A percentile compares a stretch with the other conserved stretches of the same genome.
Conservation (phyloP, 2,797 vertebrate genomes). For the Pseudocheirus occidentalis region DNA sequence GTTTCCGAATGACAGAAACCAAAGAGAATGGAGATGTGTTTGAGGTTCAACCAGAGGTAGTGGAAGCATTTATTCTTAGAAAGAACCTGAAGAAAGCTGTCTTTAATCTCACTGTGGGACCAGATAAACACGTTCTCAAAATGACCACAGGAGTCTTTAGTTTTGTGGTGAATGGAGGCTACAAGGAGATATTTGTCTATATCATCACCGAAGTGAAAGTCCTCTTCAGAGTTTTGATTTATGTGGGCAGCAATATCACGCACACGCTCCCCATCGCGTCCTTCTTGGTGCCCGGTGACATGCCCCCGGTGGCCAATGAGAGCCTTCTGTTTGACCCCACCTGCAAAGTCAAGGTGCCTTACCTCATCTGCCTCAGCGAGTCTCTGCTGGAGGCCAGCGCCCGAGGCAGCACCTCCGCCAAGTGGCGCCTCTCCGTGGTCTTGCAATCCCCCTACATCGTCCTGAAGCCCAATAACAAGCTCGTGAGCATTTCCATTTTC, state of each 20-base stretch:
- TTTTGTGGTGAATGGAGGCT: slow-evolving; percentile 70
- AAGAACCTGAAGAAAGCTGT: slow-evolving; percentile 37
- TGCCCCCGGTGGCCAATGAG: slow-evolving; percentile 31
- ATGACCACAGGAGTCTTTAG: slow-evolving; percentile 77
- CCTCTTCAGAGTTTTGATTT: slow-evolving; percentile 76
- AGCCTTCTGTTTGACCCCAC: background rate
- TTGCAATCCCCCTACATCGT: slow-evolving; percentile 60
- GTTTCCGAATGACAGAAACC: slow-evolving; percentile 77
- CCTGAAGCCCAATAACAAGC: slow-evolving; percentile 32
- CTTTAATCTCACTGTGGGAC: slow-evolving; percentile 76
- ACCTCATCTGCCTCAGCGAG: slow-evolving; percentile 79
- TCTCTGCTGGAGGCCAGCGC: slow-evolving; percentile 68
- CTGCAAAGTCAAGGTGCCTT: slow-evolving; percentile 69
- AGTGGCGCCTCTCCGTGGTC: slow-evolving; percentile 60
- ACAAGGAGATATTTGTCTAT: slow-evolving; percentile 78
- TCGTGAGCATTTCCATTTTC: slow-evolving; percentile 78
- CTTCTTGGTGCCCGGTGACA: slow-evolving; percentile 69
- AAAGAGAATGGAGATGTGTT: background rate
- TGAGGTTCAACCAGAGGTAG: slow-evolving; percentile 63
- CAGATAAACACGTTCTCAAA: background rate
- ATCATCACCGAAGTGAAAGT: slow-evolving; percentile 77
- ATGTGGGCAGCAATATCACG: slow-evolving; percentile 52
- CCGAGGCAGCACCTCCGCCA: rapidly evolving
- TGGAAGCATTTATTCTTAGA: slow-evolving; percentile 77
- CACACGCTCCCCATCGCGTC: slow-evolving; percentile 50